These are phyloP conservation scores for Galemys pyrenaicus DNA, from an alignment of 2,113 vertebrate species.

Conservation along the genomic window DNA sequence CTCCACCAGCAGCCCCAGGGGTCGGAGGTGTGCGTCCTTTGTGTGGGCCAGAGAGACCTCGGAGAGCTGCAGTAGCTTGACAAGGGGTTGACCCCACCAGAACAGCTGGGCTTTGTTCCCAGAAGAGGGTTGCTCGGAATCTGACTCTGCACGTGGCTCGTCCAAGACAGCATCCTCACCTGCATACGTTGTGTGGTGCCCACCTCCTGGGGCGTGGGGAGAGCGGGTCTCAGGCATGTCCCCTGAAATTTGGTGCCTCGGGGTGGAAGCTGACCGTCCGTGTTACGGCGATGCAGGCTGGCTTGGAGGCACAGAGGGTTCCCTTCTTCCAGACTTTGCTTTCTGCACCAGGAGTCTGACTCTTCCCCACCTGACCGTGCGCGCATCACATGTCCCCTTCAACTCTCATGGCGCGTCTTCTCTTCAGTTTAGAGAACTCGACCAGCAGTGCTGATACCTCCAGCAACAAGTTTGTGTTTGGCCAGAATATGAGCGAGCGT, in stretches of 20 bases:
- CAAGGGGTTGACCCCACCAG: too few relatives aligned
- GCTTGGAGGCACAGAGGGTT: neutral
- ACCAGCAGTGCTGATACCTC: slow-evolving; percentile 89
- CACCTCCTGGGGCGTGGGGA: neutral
- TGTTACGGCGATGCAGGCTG: neutral
- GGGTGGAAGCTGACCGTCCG: fast-evolving
- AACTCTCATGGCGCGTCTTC: neutral
- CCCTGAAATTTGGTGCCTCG: too few relatives aligned
- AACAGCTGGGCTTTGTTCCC: neutral
- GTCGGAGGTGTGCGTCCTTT: neutral
- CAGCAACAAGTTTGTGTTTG: slow-evolving; percentile 96
- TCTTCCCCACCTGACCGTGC: neutral
- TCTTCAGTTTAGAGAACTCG: slow-evolving; percentile 91
- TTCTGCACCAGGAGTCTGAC: fast-evolving
- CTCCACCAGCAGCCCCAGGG: neutral
- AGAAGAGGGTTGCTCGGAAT: neutral
- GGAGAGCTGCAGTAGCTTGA: neutral
- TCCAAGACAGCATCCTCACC: neutral
- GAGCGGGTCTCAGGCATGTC: neutral
- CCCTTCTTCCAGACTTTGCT: too few relatives aligned
- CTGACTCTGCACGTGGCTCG: neutral
- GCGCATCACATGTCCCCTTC: fast-evolving
- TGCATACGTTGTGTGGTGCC: neutral
- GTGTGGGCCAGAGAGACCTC: neutral
- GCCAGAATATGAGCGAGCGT: slow-evolving; percentile 98